Conservation (phyloP, 2,797 vertebrate species). For the Crocidura indochinensis region DNA sequence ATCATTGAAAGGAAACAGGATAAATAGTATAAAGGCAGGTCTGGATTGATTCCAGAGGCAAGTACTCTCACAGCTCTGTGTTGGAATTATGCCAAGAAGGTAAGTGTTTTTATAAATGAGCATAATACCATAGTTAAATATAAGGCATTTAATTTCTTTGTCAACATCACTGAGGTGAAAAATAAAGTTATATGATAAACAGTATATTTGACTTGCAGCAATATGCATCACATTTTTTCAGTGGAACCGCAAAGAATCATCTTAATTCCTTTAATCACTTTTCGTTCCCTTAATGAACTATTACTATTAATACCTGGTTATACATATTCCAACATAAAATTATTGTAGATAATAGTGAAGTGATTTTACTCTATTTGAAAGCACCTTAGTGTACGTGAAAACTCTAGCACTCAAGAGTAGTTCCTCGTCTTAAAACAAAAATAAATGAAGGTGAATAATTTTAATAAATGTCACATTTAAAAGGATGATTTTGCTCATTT, state of each 20-base stretch:
- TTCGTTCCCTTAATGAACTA: conserved; percentile 15
- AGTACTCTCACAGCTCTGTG: conserved; percentile 89
- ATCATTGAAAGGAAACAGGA: conserved; percentile 90
- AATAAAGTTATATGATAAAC: conserved; percentile 92
- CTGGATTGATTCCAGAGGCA: conserved; percentile 91
- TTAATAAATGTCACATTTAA: conserved; percentile 82
- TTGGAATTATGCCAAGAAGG: conserved; percentile 91
- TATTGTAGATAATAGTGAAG: not conserved
- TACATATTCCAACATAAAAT: not conserved
- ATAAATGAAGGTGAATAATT: conserved; percentile 59
- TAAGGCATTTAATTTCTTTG: conserved; percentile 93
- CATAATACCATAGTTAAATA: conserved; percentile 87
- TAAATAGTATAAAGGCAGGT: conserved; percentile 89
- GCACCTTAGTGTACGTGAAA: conserved; percentile 29
- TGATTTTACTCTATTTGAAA: conserved; percentile 59
- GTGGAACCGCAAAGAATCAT: conserved; percentile 1
- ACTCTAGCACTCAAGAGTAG: conserved; percentile 84
- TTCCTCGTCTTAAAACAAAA: conserved; percentile 78
- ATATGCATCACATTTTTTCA: conserved; percentile 61
- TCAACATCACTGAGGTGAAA: conserved; percentile 90
- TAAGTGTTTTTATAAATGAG: conserved; percentile 90
- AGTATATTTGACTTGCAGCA: conserved; percentile 90
- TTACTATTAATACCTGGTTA: conserved; percentile 17
- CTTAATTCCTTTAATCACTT: not conserved
- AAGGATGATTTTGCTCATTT: conserved; percentile 79